Evolutionary conservation across 2,797 vertebrate genomes (phyloP), one percentile per base, ranked within the genome.

Genomic region (Mus minutoides): DNA sequence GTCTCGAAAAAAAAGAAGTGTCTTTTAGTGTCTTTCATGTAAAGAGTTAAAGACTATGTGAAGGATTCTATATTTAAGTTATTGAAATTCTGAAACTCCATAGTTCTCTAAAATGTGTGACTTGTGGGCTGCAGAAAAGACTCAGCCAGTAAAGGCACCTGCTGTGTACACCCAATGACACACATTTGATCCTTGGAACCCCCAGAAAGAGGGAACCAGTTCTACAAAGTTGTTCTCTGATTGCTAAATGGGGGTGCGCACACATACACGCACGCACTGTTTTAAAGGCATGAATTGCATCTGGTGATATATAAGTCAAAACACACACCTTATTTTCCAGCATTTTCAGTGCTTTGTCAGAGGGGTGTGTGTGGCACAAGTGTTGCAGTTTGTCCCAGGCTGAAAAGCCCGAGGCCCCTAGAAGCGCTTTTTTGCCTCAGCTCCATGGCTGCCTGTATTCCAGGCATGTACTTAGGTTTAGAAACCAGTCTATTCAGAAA

Each of bases 1-100:
- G 46, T 46, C 46, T 46, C 46, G 46, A 46, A 46, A 46, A 46
- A n/a, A n/a, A n/a, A n/a, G n/a, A n/a, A n/a, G n/a, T n/a, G n/a
- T n/a, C n/a, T n/a, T 60, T 96, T 92, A 97, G 49, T 91, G 60
- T 13, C 43, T 95, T 91, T 96, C 11, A 37, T 88, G 3, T 82
- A 86, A 95, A n/a, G 58, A 96, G 54, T 46, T 73, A 73, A 87
- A 88, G 58, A 56, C 56, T 31, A 0, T 77, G 22, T 71, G 49
- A 86, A 82, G 91, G 49, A 58, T 54, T 78, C 60, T 67, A 26
- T 79, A 90, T 91, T 95, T 95, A 94, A 88, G 71, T 94, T 96
- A 94, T 92, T 95, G 83, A 73, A 16, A 3, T 78, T 22, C 21
- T 69, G 92, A 80, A 43, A 37, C 14, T 49, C 14, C 4, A 16